Conservation (phyloP, 1,140 invertebrate genomes). For the Anoplolepis gracilipes region DNA sequence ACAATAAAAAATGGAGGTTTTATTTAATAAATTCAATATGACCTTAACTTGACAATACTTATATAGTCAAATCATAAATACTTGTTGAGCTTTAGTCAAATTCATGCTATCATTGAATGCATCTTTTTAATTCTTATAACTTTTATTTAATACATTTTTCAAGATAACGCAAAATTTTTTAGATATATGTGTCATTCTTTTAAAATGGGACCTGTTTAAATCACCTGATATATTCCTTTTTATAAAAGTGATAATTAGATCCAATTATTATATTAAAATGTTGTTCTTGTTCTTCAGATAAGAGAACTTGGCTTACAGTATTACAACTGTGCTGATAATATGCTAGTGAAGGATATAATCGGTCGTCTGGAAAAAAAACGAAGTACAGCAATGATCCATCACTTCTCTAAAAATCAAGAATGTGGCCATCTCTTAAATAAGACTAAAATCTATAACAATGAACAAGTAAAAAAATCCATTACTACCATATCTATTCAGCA, state of each 20-base stretch:
- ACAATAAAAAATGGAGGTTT: no score
- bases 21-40: no score
- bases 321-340: conserved; percentile 87
- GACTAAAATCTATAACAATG: conserved; percentile 31
- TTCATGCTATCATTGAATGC: no score
- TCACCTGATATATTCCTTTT: not conserved
- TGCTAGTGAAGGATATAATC: conserved; percentile 83
- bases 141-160: no score
- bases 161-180: no score
- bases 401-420: conserved; percentile 69
- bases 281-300: conserved; percentile 85
- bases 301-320: conserved; percentile 89
- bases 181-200: no score
- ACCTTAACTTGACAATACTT: no score
- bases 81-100: no score
- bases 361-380: conserved; percentile 72
- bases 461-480: conserved; percentile 40
- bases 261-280: conserved; percentile 19
- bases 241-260: conserved; percentile 4
- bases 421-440: conserved; percentile 73
- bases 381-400: conserved; percentile 59
- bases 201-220: no score
- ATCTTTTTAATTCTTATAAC: no score
- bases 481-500: conserved; percentile 75
- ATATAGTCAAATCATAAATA: no score